Percentiles rank a stretch among this genome's conserved stretches.
phyloP scores from a whole-genome alignment of 2,113 vertebrate species.

The Scomber colias region DNA sequence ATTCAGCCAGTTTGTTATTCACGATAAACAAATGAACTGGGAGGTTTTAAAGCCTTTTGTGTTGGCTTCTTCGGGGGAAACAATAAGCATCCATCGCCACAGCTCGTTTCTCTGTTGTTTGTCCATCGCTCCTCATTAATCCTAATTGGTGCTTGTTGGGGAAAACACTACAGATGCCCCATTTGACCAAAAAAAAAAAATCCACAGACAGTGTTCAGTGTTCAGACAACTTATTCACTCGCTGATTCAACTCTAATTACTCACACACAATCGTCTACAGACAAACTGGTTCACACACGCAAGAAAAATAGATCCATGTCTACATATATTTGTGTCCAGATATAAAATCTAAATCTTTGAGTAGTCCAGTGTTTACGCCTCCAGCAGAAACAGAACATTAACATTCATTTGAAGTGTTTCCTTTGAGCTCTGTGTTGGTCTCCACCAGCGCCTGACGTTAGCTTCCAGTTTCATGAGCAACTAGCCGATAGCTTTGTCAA shows the following conservation, averaged over 20 bases:
- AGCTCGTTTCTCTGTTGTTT: slow-evolving; percentile 27
- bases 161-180: slow-evolving; percentile 15
- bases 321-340: background rate
- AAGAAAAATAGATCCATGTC: background rate
- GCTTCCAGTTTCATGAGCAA: too few relatives aligned
- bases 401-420: too few relatives aligned
- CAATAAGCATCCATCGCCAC: slow-evolving; percentile 31
- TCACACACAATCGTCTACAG: background rate
- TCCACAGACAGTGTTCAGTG: slow-evolving; percentile 17
- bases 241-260: slow-evolving; percentile 31
- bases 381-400: too few relatives aligned
- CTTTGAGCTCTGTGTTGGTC: background rate
- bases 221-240: slow-evolving; percentile 24
- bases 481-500: too few relatives aligned
- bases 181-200: background rate
- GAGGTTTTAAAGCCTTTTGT: slow-evolving; percentile 37
- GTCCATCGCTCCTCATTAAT: slow-evolving; percentile 42
- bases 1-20: slow-evolving; percentile 29
- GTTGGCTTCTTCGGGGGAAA: slow-evolving; percentile 19
- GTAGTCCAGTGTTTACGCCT: too few relatives aligned
- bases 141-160: slow-evolving; percentile 38
- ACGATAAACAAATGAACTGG: slow-evolving; percentile 17
- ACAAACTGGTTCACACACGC: slow-evolving; percentile 1
- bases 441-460: background rate
- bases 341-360: too few relatives aligned